Base-by-base conservation (phyloP, 1,140 invertebrate genomes). In the Liolophura sinensis region DNA sequence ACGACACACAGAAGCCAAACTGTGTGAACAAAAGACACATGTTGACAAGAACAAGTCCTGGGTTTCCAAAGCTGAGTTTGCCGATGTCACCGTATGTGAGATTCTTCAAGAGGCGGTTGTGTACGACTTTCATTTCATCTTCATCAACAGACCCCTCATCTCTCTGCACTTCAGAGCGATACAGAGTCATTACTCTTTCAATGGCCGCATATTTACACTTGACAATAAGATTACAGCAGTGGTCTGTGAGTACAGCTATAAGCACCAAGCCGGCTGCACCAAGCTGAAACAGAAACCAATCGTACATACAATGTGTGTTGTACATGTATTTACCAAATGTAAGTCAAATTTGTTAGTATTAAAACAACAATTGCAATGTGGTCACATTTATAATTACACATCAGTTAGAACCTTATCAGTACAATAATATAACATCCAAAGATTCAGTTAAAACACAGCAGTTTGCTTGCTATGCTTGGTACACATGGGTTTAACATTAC, bases 141-240 rank as follows among this genome's bases (percentile, higher is more conserved):
- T 72, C 56, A 1, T 64, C 61, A 5, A 64, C 56, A 25, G 46
- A 50, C 3, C 15, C 31, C n/a, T 5, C 24, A 20, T 47, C n/a
- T 40, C 24, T 59, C 27, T 40, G 18, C 14, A 11, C 14, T 56
- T 14, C 47, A 22, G 15, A 31, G 50, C 14, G 47, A 40, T 66
- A 5, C n/a, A 15, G 46, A 25, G n/a, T n/a, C 48, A 51, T 61
- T 59, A 73, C 47, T 1, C 71, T 64, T 18, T 65, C 64, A 14
- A 82, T 78, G n/a, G 77, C 77, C 59, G 70, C 66, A 48, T 79
- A 74, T 69, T 84, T 83, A 51, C 77, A 81, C 55, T 81, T 77
- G 15, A 83, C 77, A n/a, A 84, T 75, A 0, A 82, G 70, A 46
- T 78, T 72, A 64, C 81, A 82, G 65, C 82, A 84, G 64, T 84